These are phyloP conservation scores for Cistogaster globosa DNA, from an alignment of 2,888 invertebrate species.

Conservation along the genomic window DNA sequence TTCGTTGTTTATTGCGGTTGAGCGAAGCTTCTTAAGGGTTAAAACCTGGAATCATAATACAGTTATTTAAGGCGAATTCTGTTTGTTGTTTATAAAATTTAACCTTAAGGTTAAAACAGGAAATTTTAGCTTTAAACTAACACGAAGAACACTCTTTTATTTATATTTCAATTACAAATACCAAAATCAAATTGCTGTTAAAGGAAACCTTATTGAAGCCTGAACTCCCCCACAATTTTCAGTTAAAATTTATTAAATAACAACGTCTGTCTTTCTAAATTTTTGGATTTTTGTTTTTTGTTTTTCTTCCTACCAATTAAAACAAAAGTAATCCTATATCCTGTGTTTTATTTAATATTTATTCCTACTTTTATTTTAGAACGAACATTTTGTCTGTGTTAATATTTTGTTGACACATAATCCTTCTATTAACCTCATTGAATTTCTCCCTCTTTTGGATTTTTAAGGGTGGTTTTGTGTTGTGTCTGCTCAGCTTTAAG, in stretches of 20 bases:
- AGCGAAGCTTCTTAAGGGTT: neutral
- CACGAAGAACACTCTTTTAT: neutral
- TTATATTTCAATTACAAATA: constrained; percentile 14
- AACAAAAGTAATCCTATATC: constrained; percentile 38
- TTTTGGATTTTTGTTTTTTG: neutral
- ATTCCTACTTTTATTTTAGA: constrained; percentile 29
- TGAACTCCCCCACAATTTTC: constrained; percentile 27
- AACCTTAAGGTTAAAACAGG: constrained; percentile 61
- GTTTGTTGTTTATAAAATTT: constrained; percentile 28
- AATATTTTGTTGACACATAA: constrained; percentile 53
- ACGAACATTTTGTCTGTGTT: constrained; percentile 2
- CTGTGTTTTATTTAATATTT: neutral
- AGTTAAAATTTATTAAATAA: neutral
- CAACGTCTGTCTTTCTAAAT: neutral
- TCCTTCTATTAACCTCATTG: constrained; percentile 63
- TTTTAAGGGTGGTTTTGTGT: constrained; percentile 56
- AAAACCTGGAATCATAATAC: neutral
- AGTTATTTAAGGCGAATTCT: constrained; percentile 5
- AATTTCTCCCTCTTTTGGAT: neutral
- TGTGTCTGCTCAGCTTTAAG: constrained; percentile 18
- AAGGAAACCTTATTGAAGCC: constrained; percentile 61
- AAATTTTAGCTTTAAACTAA: constrained; percentile 45
- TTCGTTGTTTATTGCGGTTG: neutral
- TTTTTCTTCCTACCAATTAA: neutral
- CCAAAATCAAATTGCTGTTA: constrained; percentile 4